phyloP scores from a whole-genome alignment of 2,797 vertebrate species.

The Coracias cyanogaster region DNA sequence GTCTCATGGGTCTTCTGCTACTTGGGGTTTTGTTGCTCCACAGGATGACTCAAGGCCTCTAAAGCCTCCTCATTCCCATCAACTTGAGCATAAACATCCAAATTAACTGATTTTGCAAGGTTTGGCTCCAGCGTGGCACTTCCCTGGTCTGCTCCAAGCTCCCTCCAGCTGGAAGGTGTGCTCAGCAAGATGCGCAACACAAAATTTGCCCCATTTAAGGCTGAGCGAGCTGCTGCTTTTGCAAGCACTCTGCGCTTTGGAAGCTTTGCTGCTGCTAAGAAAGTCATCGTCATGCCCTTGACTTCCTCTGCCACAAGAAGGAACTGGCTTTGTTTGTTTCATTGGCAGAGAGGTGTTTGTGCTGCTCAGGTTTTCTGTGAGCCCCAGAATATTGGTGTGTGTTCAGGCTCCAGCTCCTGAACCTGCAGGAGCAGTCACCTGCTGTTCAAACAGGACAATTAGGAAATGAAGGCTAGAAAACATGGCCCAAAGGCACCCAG shows the following conservation, averaged over 20 bases:
- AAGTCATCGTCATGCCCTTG: accelerated
- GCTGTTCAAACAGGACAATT: background rate
- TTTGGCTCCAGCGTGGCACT: background rate
- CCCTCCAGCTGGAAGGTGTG: background rate
- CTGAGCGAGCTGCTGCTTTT: background rate
- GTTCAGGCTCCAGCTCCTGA: background rate
- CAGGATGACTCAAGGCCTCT: background rate
- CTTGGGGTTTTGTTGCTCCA: background rate
- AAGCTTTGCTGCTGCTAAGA: background rate
- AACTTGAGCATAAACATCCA: background rate
- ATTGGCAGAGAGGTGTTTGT: background rate
- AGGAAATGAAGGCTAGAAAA: background rate
- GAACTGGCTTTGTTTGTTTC: background rate
- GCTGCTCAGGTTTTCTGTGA: background rate
- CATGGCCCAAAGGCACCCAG: background rate
- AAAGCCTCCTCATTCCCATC: background rate
- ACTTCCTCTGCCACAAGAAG: background rate
- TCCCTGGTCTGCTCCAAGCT: background rate
- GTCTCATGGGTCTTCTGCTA: background rate
- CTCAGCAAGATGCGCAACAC: background rate
- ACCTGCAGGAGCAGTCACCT: background rate
- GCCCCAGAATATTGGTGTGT: background rate
- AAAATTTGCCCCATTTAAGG: background rate
- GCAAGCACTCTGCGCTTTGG: background rate
- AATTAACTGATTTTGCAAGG: background rate